These are phyloP conservation scores for Tetanocera ferruginea DNA, from an alignment of 2,888 invertebrate species.

Conservation along the genomic window DNA sequence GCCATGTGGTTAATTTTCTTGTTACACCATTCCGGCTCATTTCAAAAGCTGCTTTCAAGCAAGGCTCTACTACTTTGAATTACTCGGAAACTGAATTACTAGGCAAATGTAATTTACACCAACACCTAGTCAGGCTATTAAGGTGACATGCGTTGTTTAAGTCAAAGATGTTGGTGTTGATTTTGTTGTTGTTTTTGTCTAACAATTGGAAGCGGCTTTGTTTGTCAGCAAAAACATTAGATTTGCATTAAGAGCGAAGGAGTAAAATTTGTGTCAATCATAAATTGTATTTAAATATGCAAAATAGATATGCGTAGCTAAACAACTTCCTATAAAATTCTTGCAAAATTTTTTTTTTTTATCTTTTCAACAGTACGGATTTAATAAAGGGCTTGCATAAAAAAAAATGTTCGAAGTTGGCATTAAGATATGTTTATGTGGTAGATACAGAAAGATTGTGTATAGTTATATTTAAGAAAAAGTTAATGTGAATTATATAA, in stretches of 20 bases:
- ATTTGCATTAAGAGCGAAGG: not conserved
- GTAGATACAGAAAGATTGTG: no score
- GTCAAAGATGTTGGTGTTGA: not conserved
- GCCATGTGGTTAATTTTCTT: slow-evolving; percentile 14
- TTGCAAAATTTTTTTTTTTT: no score
- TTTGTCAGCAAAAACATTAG: not conserved
- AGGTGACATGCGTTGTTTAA: not conserved
- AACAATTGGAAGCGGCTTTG: not conserved
- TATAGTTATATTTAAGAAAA: no score
- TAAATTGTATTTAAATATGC: slow-evolving; percentile 8
- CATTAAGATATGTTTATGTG: no score
- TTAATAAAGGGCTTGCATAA: no score
- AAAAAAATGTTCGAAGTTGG: no score
- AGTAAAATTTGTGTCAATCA: not conserved
- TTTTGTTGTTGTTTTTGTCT: slow-evolving; percentile 1
- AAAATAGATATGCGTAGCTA: not conserved
- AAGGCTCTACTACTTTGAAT: not conserved
- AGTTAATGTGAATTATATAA: no score
- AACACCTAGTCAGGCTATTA: not conserved
- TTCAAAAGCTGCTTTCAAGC: not conserved
- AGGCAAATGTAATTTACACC: slow-evolving; percentile 6
- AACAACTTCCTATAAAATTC: no score
- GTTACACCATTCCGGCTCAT: slow-evolving; percentile 19
- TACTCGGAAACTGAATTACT: not conserved
- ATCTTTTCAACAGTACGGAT: no score